A percentile compares a stretch with the other conserved stretches of the same genome.
These are phyloP conservation scores for Helicoverpa assulta DNA, from an alignment of 2,888 invertebrate genomes.

Conservation along the genomic window DNA sequence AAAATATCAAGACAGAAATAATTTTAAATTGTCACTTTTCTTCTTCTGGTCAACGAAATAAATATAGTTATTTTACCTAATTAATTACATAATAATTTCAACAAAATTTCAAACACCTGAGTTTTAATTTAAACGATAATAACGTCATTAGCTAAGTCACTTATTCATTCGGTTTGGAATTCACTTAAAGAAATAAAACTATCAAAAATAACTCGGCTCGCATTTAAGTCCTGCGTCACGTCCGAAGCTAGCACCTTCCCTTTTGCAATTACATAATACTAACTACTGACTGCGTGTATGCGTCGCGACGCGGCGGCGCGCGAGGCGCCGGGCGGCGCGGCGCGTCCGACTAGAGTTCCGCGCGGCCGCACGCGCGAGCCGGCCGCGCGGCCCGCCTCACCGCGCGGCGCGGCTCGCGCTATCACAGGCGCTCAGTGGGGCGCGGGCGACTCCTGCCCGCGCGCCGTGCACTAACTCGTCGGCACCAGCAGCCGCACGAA, in stretches of 20 bases:
- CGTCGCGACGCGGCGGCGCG: constrained; percentile 73
- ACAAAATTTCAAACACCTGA: constrained; percentile 89
- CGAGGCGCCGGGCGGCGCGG: constrained; percentile 72
- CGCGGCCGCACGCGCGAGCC: constrained; percentile 64
- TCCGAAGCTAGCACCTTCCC: constrained; percentile 91
- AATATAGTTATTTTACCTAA: constrained; percentile 88
- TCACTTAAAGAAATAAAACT: constrained; percentile 90
- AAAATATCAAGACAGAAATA: constrained; percentile 90
- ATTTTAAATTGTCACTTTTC: constrained; percentile 86
- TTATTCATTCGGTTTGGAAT: constrained; percentile 85
- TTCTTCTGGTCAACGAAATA: constrained; percentile 85
- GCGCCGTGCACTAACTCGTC: constrained; percentile 91
- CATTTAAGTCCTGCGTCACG: constrained; percentile 88
- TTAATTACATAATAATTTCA: constrained; percentile 90
- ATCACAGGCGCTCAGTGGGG: constrained; percentile 87
- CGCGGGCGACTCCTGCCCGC: constrained; percentile 88
- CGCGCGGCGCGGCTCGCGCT: constrained; percentile 76
- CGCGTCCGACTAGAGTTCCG: constrained; percentile 65
- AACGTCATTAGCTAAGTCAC: constrained; percentile 88
- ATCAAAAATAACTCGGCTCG: constrained; percentile 90
- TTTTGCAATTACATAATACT: constrained; percentile 89
- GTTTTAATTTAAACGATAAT: constrained; percentile 84
- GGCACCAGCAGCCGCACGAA: constrained; percentile 93
- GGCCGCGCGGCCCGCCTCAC: constrained; percentile 76
- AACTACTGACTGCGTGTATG: constrained; percentile 87